Conservation (phyloP, 35 echinoderm and acorn worm species). For the Ophiothrix spiculata region DNA sequence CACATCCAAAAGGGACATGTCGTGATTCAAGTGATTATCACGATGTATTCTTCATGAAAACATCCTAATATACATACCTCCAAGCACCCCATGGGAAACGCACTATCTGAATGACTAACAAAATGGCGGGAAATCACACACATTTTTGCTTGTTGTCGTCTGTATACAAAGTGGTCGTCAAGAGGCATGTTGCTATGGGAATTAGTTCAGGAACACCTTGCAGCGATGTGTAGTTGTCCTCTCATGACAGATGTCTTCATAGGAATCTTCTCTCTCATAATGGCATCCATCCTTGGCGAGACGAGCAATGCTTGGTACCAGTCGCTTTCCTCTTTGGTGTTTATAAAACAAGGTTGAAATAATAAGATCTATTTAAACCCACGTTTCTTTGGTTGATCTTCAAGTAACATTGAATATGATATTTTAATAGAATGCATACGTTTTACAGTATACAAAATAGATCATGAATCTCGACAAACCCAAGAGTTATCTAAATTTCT, state of each 20-base stretch:
- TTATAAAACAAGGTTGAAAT: too few species aligned
- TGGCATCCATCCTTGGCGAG: too few species aligned
- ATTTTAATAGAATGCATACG: too few species aligned
- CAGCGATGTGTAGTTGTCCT: not conserved
- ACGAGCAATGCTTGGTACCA: too few species aligned
- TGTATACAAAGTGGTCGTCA: not conserved
- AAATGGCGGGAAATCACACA: conserved; percentile 10
- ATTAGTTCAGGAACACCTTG: not conserved
- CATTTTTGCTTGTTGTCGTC: not conserved
- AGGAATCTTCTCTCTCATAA: too few species aligned
- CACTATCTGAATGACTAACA: not conserved
- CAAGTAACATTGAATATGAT: too few species aligned
- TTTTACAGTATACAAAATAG: too few species aligned
- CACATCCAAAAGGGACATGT: not conserved
- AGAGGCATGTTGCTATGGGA: not conserved
- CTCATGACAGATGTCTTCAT: not conserved
- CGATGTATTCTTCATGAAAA: conserved; percentile 4
- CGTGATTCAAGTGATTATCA: not conserved
- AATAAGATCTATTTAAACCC: too few species aligned
- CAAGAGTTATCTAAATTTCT: too few species aligned
- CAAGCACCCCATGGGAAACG: not conserved
- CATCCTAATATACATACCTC: not conserved
- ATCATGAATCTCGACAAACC: too few species aligned
- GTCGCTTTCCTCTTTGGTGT: too few species aligned
- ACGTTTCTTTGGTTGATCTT: too few species aligned